Evolutionary conservation across 2,797 vertebrate genomes (phyloP).

Genomic region (Melanotaenia pygmaea): DNA sequence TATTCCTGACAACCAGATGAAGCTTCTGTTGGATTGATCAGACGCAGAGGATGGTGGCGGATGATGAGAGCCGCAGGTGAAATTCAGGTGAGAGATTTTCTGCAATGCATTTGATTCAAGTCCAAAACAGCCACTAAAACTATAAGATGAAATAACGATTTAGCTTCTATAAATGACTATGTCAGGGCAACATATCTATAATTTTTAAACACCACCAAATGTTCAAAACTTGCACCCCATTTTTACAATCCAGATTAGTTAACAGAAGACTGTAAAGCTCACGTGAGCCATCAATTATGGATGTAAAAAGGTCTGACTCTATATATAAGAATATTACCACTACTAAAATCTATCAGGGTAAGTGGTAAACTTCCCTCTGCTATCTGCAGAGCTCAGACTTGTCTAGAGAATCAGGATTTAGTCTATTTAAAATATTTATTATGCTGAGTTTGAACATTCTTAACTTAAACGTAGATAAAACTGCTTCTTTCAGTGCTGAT

Average conservation of each 20-base stretch:
- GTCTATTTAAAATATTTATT: neutral
- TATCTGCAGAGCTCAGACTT: neutral
- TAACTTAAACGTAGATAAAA: neutral
- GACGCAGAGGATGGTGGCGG: neutral
- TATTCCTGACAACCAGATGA: slow-evolving; percentile 1
- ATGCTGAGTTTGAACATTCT: neutral
- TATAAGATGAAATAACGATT: neutral
- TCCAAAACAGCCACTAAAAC: no score
- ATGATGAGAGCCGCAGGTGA: slow-evolving; percentile 55
- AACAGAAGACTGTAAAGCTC: neutral
- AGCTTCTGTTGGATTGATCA: slow-evolving; percentile 35
- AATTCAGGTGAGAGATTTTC: slow-evolving; percentile 54
- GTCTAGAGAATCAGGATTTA: neutral
- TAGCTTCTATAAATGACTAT: neutral
- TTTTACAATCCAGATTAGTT: neutral
- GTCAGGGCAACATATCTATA: neutral
- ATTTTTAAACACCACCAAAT: neutral
- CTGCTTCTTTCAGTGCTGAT: neutral
- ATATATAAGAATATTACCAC: neutral
- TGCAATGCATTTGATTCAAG: neutral
- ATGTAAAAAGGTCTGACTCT: neutral
- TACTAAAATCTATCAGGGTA: neutral
- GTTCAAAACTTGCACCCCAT: neutral
- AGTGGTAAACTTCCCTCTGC: neutral
- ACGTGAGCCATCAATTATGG: neutral